phyloP scores from a whole-genome alignment of 2,888 invertebrate species.

The Drosophila infuscata region DNA sequence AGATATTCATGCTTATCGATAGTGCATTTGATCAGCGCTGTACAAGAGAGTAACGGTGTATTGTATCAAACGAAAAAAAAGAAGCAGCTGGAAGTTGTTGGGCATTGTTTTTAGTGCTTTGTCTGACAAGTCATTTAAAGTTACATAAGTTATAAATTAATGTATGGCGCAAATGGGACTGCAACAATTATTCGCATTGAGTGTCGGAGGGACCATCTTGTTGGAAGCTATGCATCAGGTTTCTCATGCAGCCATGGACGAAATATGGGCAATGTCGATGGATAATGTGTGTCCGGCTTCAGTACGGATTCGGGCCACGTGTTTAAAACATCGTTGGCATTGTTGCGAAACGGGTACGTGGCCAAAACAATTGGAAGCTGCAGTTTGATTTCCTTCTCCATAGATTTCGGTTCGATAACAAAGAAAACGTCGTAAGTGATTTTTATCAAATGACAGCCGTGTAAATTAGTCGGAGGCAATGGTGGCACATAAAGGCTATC shows the following conservation, averaged over 20 bases:
- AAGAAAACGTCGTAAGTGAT: constrained; percentile 97
- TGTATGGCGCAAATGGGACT: constrained; percentile 60
- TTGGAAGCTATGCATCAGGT: constrained; percentile 71
- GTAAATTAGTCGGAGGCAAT: constrained; percentile 95
- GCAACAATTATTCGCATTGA: constrained; percentile 47
- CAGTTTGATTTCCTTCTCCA: constrained; percentile 96
- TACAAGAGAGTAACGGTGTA: not conserved
- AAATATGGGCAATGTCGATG: constrained; percentile 95
- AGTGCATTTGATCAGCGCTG: not conserved
- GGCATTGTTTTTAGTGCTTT: constrained; percentile 35
- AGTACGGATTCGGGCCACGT: constrained; percentile 87
- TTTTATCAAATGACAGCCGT: constrained; percentile 96
- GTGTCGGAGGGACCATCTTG: constrained; percentile 1
- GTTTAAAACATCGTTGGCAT: constrained; percentile 87
- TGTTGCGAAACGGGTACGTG: constrained; percentile 93
- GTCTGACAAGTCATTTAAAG: constrained; percentile 38
- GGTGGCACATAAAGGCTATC: constrained; percentile 97
- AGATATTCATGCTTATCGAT: not conserved
- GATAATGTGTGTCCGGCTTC: constrained; percentile 95
- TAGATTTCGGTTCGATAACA: constrained; percentile 95
- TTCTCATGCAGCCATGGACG: constrained; percentile 94
- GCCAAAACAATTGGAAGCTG: constrained; percentile 96
- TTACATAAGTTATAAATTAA: constrained; percentile 69
- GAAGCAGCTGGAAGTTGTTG: constrained; percentile 2
- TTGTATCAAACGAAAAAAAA: constrained; percentile 1